Evolutionary conservation across 1,140 invertebrate genomes (phyloP).

Genomic region (Laodelphax striatellus): DNA sequence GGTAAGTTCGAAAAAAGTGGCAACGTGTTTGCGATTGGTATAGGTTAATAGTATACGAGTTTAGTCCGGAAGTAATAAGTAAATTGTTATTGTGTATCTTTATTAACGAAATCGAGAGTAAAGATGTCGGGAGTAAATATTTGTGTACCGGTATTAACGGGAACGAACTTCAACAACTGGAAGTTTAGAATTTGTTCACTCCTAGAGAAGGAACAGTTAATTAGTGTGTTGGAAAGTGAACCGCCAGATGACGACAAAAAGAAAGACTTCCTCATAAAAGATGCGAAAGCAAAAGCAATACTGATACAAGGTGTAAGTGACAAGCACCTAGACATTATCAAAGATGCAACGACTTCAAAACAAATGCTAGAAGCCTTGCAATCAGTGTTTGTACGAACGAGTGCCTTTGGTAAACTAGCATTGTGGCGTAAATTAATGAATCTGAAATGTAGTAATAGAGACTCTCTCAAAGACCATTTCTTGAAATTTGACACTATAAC

Average conservation of each 20-base stretch:
- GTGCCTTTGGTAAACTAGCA: neutral
- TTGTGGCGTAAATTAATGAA: neutral
- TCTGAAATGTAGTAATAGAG: neutral
- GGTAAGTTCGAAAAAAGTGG: too few species aligned
- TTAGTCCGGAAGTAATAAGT: too few species aligned
- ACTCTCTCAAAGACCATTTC: neutral
- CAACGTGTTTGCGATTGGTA: too few species aligned
- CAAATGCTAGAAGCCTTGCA: neutral
- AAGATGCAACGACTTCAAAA: neutral
- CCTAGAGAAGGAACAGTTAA: neutral
- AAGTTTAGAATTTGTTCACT: constrained; percentile 2
- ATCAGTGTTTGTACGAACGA: neutral
- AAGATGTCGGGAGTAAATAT: neutral
- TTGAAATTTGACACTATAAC: neutral
- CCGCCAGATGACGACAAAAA: neutral
- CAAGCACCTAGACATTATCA: neutral
- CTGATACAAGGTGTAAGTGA: neutral
- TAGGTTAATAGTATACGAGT: too few species aligned
- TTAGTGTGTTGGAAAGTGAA: neutral
- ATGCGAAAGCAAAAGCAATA: neutral
- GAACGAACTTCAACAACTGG: constrained; percentile 3
- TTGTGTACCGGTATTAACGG: neutral
- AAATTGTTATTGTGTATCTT: too few species aligned
- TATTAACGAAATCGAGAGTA: too few species aligned
- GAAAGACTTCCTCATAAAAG: constrained; percentile 1